A percentile compares a stretch with the other conserved stretches of the same genome.
Conservation (phyloP, 2,113 vertebrate species). For the Oncorhynchus keta region DNA sequence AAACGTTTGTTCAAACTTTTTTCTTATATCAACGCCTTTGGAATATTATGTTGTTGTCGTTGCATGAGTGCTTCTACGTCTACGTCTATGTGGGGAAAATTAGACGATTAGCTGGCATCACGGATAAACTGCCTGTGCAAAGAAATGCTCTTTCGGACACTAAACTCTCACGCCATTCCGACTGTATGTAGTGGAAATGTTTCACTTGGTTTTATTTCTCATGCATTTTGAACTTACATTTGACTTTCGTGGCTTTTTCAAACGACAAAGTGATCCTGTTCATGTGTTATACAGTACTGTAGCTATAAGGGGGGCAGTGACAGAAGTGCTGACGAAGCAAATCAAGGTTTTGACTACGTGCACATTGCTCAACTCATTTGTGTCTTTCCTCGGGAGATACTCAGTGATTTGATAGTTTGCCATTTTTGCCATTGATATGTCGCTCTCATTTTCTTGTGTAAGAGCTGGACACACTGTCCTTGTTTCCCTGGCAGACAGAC, state of each 20-base stretch:
- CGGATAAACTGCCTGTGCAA: background rate
- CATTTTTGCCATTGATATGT: too few species aligned
- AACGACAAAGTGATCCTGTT: background rate
- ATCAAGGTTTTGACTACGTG: background rate
- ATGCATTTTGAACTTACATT: slow-evolving; percentile 1
- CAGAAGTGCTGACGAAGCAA: background rate
- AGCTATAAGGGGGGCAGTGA: background rate
- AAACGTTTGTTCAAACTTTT: background rate
- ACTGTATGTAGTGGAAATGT: background rate
- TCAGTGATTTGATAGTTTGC: too few species aligned
- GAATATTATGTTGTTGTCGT: background rate
- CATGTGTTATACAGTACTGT: background rate
- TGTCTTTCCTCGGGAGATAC: too few species aligned
- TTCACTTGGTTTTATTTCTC: background rate
- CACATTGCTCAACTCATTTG: too few species aligned
- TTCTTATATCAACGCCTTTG: background rate
- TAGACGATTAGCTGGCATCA: background rate
- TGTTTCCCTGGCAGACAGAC: too few species aligned
- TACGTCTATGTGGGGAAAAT: background rate
- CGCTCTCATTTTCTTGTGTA: too few species aligned
- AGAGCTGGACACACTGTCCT: too few species aligned
- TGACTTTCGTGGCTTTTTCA: background rate
- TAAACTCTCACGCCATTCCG: background rate
- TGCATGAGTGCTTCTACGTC: slow-evolving; percentile 3
- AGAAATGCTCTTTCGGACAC: background rate